Conservation (phyloP, 2,888 invertebrate genomes). For the Tenthredo scrophulariae region DNA sequence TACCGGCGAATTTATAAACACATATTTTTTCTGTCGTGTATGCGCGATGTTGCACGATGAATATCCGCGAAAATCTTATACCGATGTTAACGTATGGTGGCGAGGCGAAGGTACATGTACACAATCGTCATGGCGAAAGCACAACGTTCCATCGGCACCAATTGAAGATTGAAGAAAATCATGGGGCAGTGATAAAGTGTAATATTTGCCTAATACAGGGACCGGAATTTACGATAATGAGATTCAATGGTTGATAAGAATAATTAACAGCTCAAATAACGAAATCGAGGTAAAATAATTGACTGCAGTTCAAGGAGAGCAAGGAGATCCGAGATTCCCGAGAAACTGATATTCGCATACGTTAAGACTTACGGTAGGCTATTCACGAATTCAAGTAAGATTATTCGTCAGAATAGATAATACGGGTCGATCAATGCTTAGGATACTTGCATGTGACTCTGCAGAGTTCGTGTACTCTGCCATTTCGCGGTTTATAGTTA, state of each 20-base stretch:
- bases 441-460: conserved; percentile 20
- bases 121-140: conserved; percentile 84
- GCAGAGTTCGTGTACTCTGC: not conserved
- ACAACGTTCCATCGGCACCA: conserved; percentile 60
- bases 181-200: not conserved
- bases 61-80: conserved; percentile 82
- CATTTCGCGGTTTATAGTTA: conserved; percentile 10
- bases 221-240: not conserved
- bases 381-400: not conserved
- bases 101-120: conserved; percentile 90
- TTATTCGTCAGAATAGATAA: not conserved
- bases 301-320: not conserved
- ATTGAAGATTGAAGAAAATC: conserved; percentile 20
- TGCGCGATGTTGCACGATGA: conserved; percentile 91
- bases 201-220: not conserved
- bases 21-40: conserved; percentile 95
- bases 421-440: conserved; percentile 38
- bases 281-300: not conserved
- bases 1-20: conserved; percentile 97
- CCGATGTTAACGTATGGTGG: conserved; percentile 97
- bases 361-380: not conserved
- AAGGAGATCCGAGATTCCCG: not conserved
- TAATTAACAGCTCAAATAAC: not conserved
- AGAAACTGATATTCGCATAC: not conserved
- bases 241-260: not conserved